A percentile compares a stretch with the other conserved stretches of the same genome.
These are phyloP conservation scores for Diorhabda elongata DNA, from an alignment of 1,140 invertebrate species.

Conservation along the genomic window DNA sequence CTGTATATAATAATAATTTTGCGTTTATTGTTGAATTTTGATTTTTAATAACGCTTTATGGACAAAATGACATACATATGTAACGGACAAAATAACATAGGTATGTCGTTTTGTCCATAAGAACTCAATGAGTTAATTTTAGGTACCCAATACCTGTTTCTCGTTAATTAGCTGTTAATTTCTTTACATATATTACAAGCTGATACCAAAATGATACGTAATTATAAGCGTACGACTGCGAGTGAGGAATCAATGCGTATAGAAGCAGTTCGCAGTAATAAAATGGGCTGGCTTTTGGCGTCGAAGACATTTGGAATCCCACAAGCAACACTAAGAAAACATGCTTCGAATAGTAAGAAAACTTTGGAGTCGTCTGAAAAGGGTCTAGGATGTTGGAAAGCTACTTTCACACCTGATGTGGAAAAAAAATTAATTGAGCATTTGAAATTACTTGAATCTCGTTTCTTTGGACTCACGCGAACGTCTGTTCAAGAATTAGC, in stretches of 20 bases:
- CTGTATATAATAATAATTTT: no score
- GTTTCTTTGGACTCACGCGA: conserved; percentile 5
- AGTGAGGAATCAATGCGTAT: neutral
- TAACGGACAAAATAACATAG: no score
- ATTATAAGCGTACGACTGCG: no score
- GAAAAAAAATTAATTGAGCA: no score
- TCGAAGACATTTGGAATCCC: conserved; percentile 35
- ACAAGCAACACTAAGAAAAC: conserved; percentile 31
- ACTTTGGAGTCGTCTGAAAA: neutral
- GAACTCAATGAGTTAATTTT: no score
- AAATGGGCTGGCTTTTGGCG: conserved; percentile 30
- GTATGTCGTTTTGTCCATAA: neutral
- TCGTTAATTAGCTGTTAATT: no score
- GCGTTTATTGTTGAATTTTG: no score
- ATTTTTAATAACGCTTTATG: no score
- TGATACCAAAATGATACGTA: neutral
- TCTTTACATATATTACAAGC: no score
- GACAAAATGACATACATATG: no score
- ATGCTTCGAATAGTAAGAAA: conserved; percentile 25
- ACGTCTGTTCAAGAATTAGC: conserved; percentile 7
- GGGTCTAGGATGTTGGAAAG: neutral
- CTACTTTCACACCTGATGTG: neutral
- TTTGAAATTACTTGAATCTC: conserved; percentile 4
- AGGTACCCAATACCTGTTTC: no score
- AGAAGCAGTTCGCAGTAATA: conserved; percentile 28